A percentile compares a stretch with the other conserved stretches of the same genome.
Evolutionary conservation across 2,888 invertebrate genomes (phyloP).

Genomic region (Cephus rjabovi): DNA sequence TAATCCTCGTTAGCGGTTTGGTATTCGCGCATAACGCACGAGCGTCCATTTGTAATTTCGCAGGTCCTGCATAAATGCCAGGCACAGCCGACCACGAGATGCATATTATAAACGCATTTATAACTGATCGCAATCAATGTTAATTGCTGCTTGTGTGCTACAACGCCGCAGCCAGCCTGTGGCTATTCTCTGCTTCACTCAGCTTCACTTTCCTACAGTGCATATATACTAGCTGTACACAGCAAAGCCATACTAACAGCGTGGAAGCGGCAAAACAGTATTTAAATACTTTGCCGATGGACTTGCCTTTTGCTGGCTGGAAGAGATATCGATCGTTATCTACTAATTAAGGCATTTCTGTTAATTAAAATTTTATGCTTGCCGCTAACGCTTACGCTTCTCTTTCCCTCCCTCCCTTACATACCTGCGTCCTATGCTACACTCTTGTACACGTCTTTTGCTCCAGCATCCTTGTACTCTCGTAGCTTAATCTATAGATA

Average conservation of each 20-base stretch:
- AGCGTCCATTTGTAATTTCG: slow-evolving; percentile 34
- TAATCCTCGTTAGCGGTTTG: slow-evolving; percentile 15
- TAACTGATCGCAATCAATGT: slow-evolving; percentile 45
- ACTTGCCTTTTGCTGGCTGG: slow-evolving; percentile 22
- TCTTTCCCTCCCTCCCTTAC: neutral
- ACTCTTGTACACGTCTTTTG: neutral
- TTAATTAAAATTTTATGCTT: slow-evolving; percentile 52
- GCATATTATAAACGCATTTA: slow-evolving; percentile 45
- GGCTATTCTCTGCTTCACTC: slow-evolving; percentile 16
- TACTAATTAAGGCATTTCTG: slow-evolving; percentile 48
- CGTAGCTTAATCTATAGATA: neutral
- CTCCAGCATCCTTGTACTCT: neutral
- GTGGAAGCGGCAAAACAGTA: neutral
- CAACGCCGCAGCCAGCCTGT: slow-evolving; percentile 20
- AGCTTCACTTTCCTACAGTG: neutral
- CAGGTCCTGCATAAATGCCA: slow-evolving; percentile 33
- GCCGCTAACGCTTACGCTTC: slow-evolving; percentile 18
- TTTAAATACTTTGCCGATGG: slow-evolving; percentile 26
- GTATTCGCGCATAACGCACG: slow-evolving; percentile 22
- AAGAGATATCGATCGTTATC: slow-evolving; percentile 37
- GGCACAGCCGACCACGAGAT: slow-evolving; percentile 32
- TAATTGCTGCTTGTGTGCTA: slow-evolving; percentile 37
- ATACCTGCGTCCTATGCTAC: neutral
- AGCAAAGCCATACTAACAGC: neutral
- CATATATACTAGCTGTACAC: neutral